A percentile compares a stretch with the other conserved stretches of the same genome.
Evolutionary conservation across 2,888 invertebrate species (phyloP).

Genomic region (Thecophora atra): DNA sequence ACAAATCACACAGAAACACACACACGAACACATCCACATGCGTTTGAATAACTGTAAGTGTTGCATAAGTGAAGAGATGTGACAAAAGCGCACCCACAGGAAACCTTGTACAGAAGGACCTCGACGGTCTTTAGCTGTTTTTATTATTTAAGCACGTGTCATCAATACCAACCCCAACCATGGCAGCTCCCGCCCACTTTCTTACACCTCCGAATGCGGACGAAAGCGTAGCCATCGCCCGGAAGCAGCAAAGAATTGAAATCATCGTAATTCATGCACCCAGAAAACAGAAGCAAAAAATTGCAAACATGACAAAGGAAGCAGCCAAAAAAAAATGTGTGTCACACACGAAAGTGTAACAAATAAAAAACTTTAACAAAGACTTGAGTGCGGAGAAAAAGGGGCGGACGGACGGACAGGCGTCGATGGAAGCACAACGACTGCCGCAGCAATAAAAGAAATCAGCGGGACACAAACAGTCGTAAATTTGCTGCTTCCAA

Average conservation of each 20-base stretch:
- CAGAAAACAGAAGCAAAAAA: conserved; percentile 21
- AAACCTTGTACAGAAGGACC: background rate
- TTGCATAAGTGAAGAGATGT: too few relatives aligned
- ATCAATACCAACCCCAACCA: background rate
- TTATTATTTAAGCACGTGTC: conserved; percentile 30
- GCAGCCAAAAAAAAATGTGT: background rate
- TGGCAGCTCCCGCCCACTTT: background rate
- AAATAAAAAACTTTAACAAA: background rate
- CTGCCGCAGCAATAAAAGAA: conserved; percentile 14
- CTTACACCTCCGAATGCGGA: background rate
- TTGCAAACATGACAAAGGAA: conserved; percentile 2
- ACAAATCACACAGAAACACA: conserved; percentile 8
- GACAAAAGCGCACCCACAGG: background rate
- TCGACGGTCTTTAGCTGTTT: conserved; percentile 13
- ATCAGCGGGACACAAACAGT: conserved; percentile 39
- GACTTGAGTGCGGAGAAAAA: too few relatives aligned
- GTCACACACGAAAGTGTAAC: background rate
- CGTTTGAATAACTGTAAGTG: background rate
- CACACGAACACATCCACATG: background rate
- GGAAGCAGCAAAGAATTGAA: conserved; percentile 27
- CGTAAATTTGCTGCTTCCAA: conserved; percentile 54
- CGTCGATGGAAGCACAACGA: background rate
- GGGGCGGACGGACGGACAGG: background rate
- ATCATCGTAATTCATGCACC: conserved; percentile 34
- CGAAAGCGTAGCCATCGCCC: background rate